These are phyloP conservation scores for Aspidiotus rigidus DNA, from an alignment of 2,888 invertebrate species.

Conservation along the genomic window DNA sequence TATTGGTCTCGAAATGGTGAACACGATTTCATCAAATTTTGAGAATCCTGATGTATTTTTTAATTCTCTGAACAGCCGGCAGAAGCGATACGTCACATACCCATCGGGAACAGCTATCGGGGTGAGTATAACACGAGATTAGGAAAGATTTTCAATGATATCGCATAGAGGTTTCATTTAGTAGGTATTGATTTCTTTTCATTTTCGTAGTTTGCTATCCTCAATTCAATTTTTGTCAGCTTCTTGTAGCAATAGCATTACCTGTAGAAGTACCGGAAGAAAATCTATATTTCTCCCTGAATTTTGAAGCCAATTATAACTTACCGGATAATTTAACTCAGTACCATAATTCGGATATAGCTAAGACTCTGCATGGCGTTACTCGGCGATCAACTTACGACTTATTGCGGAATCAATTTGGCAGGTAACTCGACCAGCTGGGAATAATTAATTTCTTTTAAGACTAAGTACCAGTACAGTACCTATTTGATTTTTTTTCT, in stretches of 20 bases:
- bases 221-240: slow-evolving; percentile 35
- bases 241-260: slow-evolving; percentile 40
- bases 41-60: slow-evolving; percentile 13
- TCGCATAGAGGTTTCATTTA: neutral
- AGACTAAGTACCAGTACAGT: too few species aligned
- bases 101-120: slow-evolving; percentile 39
- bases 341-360: slow-evolving; percentile 31
- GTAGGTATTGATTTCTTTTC: neutral
- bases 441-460: too few species aligned
- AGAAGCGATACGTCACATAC: slow-evolving; percentile 38
- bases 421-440: neutral
- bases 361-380: slow-evolving; percentile 19
- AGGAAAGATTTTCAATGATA: neutral
- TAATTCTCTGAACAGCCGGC: slow-evolving; percentile 11
- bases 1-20: too few species aligned
- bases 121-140: slow-evolving; percentile 35
- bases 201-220: neutral
- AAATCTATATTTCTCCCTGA: slow-evolving; percentile 40
- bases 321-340: slow-evolving; percentile 41
- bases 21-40: too few species aligned
- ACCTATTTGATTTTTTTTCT: too few species aligned
- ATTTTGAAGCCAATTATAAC: slow-evolving; percentile 41
- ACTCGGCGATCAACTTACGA: slow-evolving; percentile 26
- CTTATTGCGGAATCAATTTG: slow-evolving; percentile 3
- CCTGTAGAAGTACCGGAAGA: slow-evolving; percentile 40